phyloP scores from a whole-genome alignment of 2,888 invertebrate genomes.

The Drosophila gaucha region DNA sequence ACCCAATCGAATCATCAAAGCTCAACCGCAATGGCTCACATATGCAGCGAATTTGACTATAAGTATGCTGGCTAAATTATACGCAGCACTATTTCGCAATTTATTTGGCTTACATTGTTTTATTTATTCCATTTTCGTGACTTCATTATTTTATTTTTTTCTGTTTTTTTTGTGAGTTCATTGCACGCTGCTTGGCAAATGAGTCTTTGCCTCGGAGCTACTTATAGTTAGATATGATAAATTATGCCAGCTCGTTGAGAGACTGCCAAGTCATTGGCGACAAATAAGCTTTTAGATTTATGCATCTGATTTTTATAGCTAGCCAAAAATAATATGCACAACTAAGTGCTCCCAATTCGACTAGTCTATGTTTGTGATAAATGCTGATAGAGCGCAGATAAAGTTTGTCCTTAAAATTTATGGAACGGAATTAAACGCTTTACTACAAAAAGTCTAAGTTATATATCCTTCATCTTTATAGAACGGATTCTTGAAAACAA shows the following conservation, averaged over 20 bases:
- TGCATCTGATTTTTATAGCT: slow-evolving; percentile 46
- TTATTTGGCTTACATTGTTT: slow-evolving; percentile 35
- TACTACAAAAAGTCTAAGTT: too few species aligned
- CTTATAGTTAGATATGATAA: slow-evolving; percentile 64
- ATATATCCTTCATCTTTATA: too few species aligned
- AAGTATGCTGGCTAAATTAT: slow-evolving; percentile 11
- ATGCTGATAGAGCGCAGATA: neutral
- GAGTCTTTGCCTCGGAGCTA: slow-evolving; percentile 59
- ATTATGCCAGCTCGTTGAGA: slow-evolving; percentile 57
- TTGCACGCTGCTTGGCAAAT: slow-evolving; percentile 62
- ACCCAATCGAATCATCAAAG: slow-evolving; percentile 69
- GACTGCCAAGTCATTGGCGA: slow-evolving; percentile 56
- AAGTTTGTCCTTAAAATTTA: neutral
- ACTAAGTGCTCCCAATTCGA: slow-evolving; percentile 23
- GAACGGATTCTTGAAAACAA: too few species aligned
- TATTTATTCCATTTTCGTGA: slow-evolving; percentile 15
- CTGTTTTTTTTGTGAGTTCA: slow-evolving; percentile 47
- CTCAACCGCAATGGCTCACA: slow-evolving; percentile 57
- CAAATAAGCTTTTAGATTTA: slow-evolving; percentile 67
- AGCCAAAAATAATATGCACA: slow-evolving; percentile 42
- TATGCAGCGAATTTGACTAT: slow-evolving; percentile 46
- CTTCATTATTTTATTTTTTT: neutral
- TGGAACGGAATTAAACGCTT: neutral
- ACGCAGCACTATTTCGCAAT: slow-evolving; percentile 25
- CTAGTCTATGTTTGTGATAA: slow-evolving; percentile 6